Evolutionary conservation across 2,888 invertebrate species (phyloP).

Genomic region (Itoplectis maculator): DNA sequence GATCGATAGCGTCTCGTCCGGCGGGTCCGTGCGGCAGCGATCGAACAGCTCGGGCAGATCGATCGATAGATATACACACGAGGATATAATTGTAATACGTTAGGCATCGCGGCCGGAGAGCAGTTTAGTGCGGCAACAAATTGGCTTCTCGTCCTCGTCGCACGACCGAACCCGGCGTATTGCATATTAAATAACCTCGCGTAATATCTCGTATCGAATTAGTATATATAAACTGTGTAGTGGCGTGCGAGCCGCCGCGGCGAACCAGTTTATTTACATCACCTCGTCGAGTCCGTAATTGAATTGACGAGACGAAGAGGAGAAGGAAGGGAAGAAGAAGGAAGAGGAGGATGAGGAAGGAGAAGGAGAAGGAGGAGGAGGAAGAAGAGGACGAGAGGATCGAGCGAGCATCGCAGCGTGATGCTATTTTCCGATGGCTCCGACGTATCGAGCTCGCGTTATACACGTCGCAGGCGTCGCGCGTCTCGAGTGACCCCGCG

Average conservation of each 20-base stretch:
- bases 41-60: too few relatives aligned
- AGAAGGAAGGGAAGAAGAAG: too few relatives aligned
- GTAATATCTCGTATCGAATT: constrained; percentile 34
- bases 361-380: too few relatives aligned
- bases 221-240: neutral
- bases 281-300: constrained; percentile 72
- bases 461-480: neutral
- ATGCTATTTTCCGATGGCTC: neutral
- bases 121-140: neutral
- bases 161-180: neutral
- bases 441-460: neutral
- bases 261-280: constrained; percentile 76
- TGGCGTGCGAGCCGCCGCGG: constrained; percentile 11
- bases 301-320: constrained; percentile 57
- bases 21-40: neutral
- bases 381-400: too few relatives aligned
- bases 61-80: neutral
- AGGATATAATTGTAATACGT: constrained; percentile 6
- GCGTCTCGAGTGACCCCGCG: constrained; percentile 39
- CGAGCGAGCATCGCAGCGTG: neutral
- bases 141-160: neutral
- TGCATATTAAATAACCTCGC: constrained; percentile 28
- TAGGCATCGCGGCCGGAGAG: neutral
- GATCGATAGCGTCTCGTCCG: constrained; percentile 8
- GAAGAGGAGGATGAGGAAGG: too few relatives aligned